These are phyloP conservation scores for Otus scops DNA, from an alignment of 2,797 vertebrate genomes.

Conservation along the genomic window DNA sequence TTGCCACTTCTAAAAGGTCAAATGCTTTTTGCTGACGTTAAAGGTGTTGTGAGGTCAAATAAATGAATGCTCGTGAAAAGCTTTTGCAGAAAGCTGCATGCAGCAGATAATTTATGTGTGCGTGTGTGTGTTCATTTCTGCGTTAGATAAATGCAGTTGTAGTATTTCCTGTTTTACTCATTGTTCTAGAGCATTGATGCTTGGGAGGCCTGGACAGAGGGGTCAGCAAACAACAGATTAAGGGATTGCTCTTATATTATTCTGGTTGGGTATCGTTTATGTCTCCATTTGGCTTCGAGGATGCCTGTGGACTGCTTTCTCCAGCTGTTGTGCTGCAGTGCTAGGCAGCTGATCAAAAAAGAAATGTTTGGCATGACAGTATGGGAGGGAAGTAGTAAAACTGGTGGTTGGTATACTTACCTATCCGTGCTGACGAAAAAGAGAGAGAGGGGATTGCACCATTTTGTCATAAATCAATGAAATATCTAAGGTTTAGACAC, in stretches of 20 bases:
- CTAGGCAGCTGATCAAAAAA: neutral
- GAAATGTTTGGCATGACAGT: neutral
- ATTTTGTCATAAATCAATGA: neutral
- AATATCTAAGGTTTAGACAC: neutral
- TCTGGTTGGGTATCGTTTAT: neutral
- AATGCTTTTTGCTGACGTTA: neutral
- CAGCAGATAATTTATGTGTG: neutral
- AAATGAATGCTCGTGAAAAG: neutral
- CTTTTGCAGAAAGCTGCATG: neutral
- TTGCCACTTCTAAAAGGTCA: neutral
- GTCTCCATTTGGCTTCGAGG: neutral
- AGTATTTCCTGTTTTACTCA: neutral
- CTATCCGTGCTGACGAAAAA: neutral
- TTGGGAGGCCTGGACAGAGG: neutral
- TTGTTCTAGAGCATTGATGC: neutral
- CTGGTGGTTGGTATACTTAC: neutral
- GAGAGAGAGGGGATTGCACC: neutral
- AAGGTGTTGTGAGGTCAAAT: constrained; percentile 14
- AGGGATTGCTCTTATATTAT: neutral
- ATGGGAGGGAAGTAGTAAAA: neutral
- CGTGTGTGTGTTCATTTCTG: neutral
- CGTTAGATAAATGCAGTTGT: neutral
- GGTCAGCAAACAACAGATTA: neutral
- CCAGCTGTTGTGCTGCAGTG: neutral
- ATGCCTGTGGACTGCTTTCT: neutral